Base-by-base conservation (phyloP, 2,888 invertebrate species). In the Pheosia tremula region DNA sequence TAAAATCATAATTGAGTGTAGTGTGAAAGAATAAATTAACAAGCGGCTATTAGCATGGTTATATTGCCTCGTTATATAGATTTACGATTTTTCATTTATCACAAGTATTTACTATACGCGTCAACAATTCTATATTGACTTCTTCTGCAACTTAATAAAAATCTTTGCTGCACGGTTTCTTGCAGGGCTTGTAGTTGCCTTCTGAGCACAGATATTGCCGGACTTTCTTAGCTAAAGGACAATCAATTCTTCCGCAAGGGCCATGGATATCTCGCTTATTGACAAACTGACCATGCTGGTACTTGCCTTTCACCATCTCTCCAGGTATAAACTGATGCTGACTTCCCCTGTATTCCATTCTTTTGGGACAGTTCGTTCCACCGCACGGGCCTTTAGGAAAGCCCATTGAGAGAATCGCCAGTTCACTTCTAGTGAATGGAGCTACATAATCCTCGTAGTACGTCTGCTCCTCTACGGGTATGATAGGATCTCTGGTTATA, bases 321-420 rank as follows among this genome's bases (percentile, higher is more conserved):
- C 93, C 93, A 47, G 77, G 85, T 55, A 93, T 91, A 56, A 93
- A 93, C 58, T 90, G 89, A 68, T 93, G 93, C 60, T 93, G 91
- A 66, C 90, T 91, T 2, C 92, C 92, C 69, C 92, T 83, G 58
- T 82, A 93, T 0, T 93, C 91, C 92, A 93, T 90, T 64, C 93
- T 80, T 66, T 88, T 91, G 2, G 83, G 85, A 74, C 93, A 93
- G 57, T 93, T 93, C 0, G 91, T 92, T n/a, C 93, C 93, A 60
- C 92, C 93, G 71, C 93, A 93, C 4, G 93, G 93, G 0, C 93
- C 93, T 75, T 92, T 93, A 2, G 93, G 93, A 61, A 93, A 93
- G 54, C 93, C 93, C 93, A 93, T 93, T 0, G 93, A 78, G n/a
- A 93, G 78, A 60, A 93, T 93, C 0, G 88, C 86, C 6, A 93